phyloP scores from a whole-genome alignment of 2,113 vertebrate genomes.

The Martes martes region DNA sequence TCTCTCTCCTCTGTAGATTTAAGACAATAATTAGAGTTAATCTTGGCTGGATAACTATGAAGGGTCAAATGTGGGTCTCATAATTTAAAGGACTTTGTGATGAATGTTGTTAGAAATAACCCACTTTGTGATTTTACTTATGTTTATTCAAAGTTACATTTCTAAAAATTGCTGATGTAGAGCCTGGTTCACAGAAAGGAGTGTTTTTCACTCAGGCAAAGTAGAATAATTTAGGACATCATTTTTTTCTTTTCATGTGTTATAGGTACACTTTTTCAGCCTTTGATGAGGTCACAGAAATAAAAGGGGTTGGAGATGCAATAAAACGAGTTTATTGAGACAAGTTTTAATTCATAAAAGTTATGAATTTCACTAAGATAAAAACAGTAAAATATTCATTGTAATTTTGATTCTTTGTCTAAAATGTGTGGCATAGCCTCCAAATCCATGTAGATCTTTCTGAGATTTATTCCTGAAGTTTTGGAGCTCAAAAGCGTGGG shows the following conservation, averaged over 20 bases:
- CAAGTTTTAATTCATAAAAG: not conserved
- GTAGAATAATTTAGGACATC: conserved; percentile 38
- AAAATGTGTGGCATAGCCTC: not conserved
- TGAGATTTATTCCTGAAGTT: not conserved
- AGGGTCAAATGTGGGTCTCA: conserved; percentile 67
- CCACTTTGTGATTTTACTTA: conserved; percentile 66
- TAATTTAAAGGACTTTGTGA: conserved; percentile 67
- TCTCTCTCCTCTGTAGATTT: conserved; percentile 68
- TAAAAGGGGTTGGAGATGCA: not conserved
- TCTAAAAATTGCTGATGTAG: conserved; percentile 68
- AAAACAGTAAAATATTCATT: conserved; percentile 8
- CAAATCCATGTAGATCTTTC: not conserved
- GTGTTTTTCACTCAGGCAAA: conserved; percentile 9
- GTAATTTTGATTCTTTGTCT: not conserved
- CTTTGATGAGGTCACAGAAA: conserved; percentile 8
- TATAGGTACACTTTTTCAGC: not conserved
- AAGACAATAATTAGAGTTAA: conserved; percentile 72
- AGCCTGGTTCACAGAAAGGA: conserved; percentile 36
- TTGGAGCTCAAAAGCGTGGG: not conserved
- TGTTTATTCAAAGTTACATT: conserved; percentile 56
- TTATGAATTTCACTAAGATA: not conserved
- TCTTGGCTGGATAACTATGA: conserved; percentile 50
- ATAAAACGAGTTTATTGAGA: not conserved
- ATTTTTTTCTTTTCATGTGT: conserved; percentile 15
- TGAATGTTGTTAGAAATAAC: conserved; percentile 68